Evolutionary conservation across 2,113 vertebrate species (phyloP), one percentile per base, ranked within the genome.

Genomic region (Chrysemys picta): DNA sequence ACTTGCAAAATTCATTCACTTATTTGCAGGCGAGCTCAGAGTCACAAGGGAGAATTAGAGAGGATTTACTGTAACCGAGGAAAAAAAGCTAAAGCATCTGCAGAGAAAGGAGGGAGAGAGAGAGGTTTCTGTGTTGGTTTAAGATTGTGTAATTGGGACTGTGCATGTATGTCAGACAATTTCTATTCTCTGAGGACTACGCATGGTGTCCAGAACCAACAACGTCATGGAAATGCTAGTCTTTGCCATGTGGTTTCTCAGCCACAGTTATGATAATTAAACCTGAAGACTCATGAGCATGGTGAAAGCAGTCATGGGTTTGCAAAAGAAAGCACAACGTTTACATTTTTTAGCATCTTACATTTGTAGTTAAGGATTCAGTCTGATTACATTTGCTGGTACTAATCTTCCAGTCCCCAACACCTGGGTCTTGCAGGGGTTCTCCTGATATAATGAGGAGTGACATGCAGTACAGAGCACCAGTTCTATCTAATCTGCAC

Each of bases 231-330:
- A 98, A 97, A 96, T 0, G 0, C 2, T 94, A 89, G 81, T 93
- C 59, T 98, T 89, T 65, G 65, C 95, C 3, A 0, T 94, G 95
- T 12, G 3, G 83, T 93, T 97, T 92, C 75, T 75, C 84, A 94
- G 93, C 87, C 88, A 81, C 13, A 21, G 89, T 80, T 97, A 91
- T 92, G 87, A 57, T 94, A 94, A 98, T 96, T 96, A 93, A 96
- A 96, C 85, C 65, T 59, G 42, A 88, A 92, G 92, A 65, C 82
- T 89, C 27, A 17, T 2, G 3, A 97, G 90, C 78, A 52, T 1
- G 6, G 76, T 4, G 22, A 95, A 97, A 95, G 92, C 6, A 2
- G 72, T 49, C 88, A 89, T 92, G 90, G 95, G 84, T 94, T 78
- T 96, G 54, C 17, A 31, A 90, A 89, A 94, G 91, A 52, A 91